Base-by-base conservation (phyloP, 2,797 vertebrate genomes). In the Falco cherrug region DNA sequence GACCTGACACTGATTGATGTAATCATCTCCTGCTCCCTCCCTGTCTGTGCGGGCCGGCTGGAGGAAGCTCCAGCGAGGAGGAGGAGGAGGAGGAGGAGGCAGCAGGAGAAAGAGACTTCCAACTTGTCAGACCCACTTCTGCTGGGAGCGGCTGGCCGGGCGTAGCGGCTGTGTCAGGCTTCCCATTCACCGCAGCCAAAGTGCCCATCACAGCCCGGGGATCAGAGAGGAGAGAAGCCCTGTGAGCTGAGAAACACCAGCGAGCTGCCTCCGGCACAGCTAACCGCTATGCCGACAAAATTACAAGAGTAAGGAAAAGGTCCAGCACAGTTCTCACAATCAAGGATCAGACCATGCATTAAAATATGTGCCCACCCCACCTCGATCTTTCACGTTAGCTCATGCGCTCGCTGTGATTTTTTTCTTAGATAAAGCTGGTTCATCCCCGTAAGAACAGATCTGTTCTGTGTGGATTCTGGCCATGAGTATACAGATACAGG, bases 1-100 rank as follows among this genome's bases (percentile, higher is more conserved):
- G 97, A 80, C 92, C 90, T 97, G 98, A 98, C 98, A 98, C 97
- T 98, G 98, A 98, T 98, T 98, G 98, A 98, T 98, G 98, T 96
- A 97, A 98, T 97, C 95, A 95, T 98, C 92, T 95, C 91, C 92
- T 6, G 33, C 91, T 80, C 71, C 17, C 83, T 88, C 95, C 79
- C 92, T 96, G 96, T 93, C 89, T 97, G 93, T 20, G 2, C 90
- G 17, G 91, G 91, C 91, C 0, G 17, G 89, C 67, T 39, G 8
- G 90, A 96, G 85, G 87, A 96, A 95, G 92, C 24, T 6, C 28
- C 7, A 60, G 67, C 7, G 45, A 93, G 94, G 79, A 39, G 37
- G 37, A 39, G 37, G 10, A 37, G 37, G 37, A 94, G 84, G 65
- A 77, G 80, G 85, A 90, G 83, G 77, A 83, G 67, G 79, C 28